Evolutionary conservation across 2,888 invertebrate species (phyloP).

Genomic region (Conomelus anceps): DNA sequence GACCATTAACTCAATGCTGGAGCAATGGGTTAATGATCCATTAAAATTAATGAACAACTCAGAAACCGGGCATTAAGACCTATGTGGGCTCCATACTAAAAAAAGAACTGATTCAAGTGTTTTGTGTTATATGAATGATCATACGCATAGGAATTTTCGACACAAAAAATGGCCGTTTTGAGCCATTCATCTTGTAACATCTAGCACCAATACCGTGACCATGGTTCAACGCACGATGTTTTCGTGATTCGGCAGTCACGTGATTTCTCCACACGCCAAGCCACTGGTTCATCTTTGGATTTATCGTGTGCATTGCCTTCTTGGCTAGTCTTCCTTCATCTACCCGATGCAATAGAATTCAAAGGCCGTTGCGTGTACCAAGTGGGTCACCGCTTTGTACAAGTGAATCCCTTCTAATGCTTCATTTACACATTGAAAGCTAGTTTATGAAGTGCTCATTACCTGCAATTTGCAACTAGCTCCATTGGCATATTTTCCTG

Average conservation of each 20-base stretch:
- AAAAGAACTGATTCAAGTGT: neutral
- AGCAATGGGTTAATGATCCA: no score
- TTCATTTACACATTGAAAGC: neutral
- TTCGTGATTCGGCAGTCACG: neutral
- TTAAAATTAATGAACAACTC: no score
- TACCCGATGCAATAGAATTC: no score
- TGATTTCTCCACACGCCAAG: neutral
- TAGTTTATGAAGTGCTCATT: neutral
- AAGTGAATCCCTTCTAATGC: neutral
- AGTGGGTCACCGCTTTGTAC: neutral
- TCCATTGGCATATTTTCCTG: no score
- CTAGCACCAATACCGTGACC: no score
- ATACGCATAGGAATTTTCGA: neutral
- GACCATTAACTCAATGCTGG: no score
- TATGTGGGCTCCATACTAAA: neutral
- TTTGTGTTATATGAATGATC: neutral
- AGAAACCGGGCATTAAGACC: no score
- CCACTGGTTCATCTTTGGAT: no score
- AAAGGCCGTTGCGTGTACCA: neutral
- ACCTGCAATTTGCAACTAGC: no score
- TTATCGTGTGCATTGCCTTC: no score
- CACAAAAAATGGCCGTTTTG: neutral
- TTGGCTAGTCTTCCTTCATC: no score
- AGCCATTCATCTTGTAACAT: neutral
- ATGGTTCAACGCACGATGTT: neutral